phyloP scores from a whole-genome alignment of 2,888 invertebrate species.

The Baronia brevicornis region DNA sequence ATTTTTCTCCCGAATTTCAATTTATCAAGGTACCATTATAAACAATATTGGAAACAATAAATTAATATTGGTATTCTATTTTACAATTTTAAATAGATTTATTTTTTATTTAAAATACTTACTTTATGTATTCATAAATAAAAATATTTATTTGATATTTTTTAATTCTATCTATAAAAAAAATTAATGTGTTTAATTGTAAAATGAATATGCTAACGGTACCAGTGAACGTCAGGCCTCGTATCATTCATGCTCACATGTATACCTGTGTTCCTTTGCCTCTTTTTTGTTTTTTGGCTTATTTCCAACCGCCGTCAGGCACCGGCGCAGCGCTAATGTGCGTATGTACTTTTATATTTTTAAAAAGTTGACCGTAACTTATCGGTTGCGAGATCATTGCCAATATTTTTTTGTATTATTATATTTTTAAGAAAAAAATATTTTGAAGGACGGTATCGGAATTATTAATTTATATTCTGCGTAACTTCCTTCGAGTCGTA shows the following conservation, averaged over 20 bases:
- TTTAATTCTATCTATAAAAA: no score
- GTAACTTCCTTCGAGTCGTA: conserved; percentile 13
- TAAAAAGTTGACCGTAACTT: conserved; percentile 20
- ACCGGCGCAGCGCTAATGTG: conserved; percentile 24
- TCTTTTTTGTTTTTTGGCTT: conserved; percentile 24
- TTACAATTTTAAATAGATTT: no score
- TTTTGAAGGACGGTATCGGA: conserved; percentile 10
- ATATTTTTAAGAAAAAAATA: conserved; percentile 14
- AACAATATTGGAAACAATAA: no score
- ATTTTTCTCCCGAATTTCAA: no score
- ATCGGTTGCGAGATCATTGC: conserved; percentile 22
- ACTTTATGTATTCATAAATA: conserved; percentile 13
- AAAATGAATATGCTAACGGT: conserved; percentile 20
- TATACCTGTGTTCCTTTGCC: conserved; percentile 29
- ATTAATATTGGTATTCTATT: no score
- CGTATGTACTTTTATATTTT: conserved; percentile 22
- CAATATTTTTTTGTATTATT: conserved; percentile 18
- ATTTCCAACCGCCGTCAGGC: conserved; percentile 18
- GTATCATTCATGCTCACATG: conserved; percentile 35
- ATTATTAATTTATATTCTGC: conserved; percentile 17
- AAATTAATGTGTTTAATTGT: conserved; percentile 14
- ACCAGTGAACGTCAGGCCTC: conserved; percentile 24
- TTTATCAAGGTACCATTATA: no score
- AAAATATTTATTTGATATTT: conserved; percentile 13
- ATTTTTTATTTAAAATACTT: no score